Evolutionary conservation across 2,888 invertebrate species (phyloP).

Genomic region (Pharmacophagus antenor): DNA sequence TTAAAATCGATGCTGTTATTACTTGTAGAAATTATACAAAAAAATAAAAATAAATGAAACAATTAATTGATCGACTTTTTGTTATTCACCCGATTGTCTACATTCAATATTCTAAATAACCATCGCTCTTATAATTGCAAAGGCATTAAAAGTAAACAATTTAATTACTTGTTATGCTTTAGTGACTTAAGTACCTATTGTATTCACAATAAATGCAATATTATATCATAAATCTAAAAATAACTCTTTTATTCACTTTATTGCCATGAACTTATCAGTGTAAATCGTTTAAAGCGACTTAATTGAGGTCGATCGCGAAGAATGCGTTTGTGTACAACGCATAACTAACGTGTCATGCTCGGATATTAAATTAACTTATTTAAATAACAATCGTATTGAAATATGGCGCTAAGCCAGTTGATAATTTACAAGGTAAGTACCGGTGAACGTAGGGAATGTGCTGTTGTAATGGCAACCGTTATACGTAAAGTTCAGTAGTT

Average conservation of each 20-base stretch:
- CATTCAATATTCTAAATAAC: conserved; percentile 11
- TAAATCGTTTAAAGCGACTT: conserved; percentile 25
- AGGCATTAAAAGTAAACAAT: conserved; percentile 11
- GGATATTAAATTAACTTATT: conserved; percentile 33
- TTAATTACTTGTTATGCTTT: conserved; percentile 13
- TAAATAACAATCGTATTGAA: conserved; percentile 38
- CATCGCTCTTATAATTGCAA: conserved; percentile 7
- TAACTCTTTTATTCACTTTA: conserved; percentile 26
- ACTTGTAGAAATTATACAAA: too few relatives aligned
- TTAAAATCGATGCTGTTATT: too few relatives aligned
- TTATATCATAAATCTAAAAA: conserved; percentile 28
- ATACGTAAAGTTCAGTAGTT: conserved; percentile 70
- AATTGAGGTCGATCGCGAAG: conserved; percentile 28
- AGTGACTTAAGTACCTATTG: conserved; percentile 18
- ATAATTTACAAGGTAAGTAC: conserved; percentile 42
- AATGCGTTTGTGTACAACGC: conserved; percentile 26
- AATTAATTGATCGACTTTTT: background rate
- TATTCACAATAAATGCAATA: conserved; percentile 21
- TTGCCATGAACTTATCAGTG: conserved; percentile 31
- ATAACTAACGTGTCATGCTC: conserved; percentile 30
- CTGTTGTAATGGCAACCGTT: conserved; percentile 61
- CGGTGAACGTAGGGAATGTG: conserved; percentile 46
- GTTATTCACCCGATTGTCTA: background rate
- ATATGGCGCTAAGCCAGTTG: conserved; percentile 39
- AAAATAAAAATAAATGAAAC: background rate